Base-by-base conservation (phyloP, 2,113 vertebrate species). In the Cyanoliseus patagonus region DNA sequence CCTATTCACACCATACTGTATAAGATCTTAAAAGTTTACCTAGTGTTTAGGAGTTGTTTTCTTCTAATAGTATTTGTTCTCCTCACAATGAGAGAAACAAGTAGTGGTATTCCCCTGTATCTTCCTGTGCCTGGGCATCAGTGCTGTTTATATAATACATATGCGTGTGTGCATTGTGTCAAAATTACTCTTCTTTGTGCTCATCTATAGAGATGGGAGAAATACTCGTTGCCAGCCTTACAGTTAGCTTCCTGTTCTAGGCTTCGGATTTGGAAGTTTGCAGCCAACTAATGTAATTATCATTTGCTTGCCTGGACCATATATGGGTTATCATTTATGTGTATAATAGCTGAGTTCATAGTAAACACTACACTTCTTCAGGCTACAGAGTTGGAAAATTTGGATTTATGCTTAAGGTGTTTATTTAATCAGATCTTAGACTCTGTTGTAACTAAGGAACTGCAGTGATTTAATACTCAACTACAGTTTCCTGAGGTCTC, bases 1-100 rank as follows among this genome's bases (percentile, higher is more conserved):
- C 10, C 24, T 59, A 17, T n/a, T 25, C 14, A 51, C 10, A 1
- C 41, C 23, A 17, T 37, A 17, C 24, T 3, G 0, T 23, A 1
- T 42, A 70, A 35, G 35, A n/a, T 14, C 9, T 35, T 47, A 20
- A 31, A 78, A 64, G 5, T 55, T 84, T 61, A 37, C 27, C 42
- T 39, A 19, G 39, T 41, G 39, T 44, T 39, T 37, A 68, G 30
- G 23, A 64, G 17, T 20, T 53, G 8, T 55, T 84, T 78, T 64
- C 28, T 51, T 75, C 28, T 46, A 19, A 22, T 9, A 64, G 5
- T 27, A 35, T 59, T 70, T 91, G 6, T n/a, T 87, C 33, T 47
- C 4, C 9, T 74, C 28, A 16, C 3, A 42, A 5, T 51, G 33
- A 47, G 33, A 64, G 17, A 74, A 77, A 69, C 3, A 16, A 85